These are phyloP conservation scores for Semaprochilodus insignis DNA, from an alignment of 2,797 vertebrate genomes.

Conservation along the genomic window DNA sequence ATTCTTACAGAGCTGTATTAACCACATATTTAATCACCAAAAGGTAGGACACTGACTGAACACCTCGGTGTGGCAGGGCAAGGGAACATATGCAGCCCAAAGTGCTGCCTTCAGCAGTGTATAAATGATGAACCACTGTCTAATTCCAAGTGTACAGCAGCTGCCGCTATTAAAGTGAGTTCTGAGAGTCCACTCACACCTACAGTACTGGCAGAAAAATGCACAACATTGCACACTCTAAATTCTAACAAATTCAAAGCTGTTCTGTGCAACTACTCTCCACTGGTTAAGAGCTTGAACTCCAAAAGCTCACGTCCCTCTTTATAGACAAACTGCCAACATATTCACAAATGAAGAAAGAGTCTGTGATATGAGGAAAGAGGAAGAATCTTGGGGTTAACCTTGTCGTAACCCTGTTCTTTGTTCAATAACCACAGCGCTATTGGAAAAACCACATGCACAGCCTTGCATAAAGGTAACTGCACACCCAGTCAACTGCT, in stretches of 20 bases:
- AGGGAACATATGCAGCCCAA: conserved; percentile 47
- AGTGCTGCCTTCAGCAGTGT: conserved; percentile 40
- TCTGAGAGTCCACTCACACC: not conserved
- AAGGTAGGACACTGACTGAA: conserved; percentile 67
- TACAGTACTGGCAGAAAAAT: conserved; percentile 15
- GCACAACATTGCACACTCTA: conserved; percentile 8
- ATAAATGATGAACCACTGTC: conserved; percentile 36
- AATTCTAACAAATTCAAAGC: not conserved
- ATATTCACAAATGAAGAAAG: not conserved
- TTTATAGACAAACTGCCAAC: conserved; percentile 4
- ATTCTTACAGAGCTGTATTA: conserved; percentile 79
- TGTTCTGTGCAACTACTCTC: not conserved
- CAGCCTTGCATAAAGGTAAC: not conserved
- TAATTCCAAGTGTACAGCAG: conserved; percentile 31
- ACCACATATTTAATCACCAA: conserved; percentile 82
- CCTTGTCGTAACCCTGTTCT: not conserved
- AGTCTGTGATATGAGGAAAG: not conserved
- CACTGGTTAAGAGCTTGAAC: not conserved
- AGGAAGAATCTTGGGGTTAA: not conserved
- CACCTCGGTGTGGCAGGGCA: conserved; percentile 62
- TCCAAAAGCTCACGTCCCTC: not conserved
- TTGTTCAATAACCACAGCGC: not conserved
- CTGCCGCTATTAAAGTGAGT: not conserved
- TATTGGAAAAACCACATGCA: not conserved
- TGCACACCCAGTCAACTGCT: not conserved